Base-by-base conservation (phyloP, 2,113 vertebrate genomes). In the Aphyosemion australe region DNA sequence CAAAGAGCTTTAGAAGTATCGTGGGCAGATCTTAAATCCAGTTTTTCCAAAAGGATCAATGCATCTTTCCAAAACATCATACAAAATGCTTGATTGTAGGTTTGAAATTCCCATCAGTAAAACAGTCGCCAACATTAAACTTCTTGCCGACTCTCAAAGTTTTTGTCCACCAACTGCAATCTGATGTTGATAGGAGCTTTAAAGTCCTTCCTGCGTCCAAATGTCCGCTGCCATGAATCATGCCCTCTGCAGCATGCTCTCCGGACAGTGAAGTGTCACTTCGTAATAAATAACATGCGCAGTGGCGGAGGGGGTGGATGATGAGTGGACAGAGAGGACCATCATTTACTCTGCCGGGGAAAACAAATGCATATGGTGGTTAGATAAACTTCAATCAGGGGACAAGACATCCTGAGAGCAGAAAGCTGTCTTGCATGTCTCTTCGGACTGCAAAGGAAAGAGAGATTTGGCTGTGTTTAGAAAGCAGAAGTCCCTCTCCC, bases 321-420 rank as follows among this genome's bases (percentile, higher is more conserved):
- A 85, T 87, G 80, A 88, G 87, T 79, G 67, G 66, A 80, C 72
- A 63, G 61, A 83, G 71, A 74, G 75, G 63, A 79, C 78, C 65
- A 82, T 87, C 74, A 87, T 87, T 87, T 78, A 80, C 75, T 83
- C 60, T 84, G 55, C 78, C 67, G 75, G 77, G 79, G 83, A 85
- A 87, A 85, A 85, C 77, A 81, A 85, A 83, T 84, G 77, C 87
- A 86, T 85, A 82, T 87, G 86, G 83, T 88, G 71, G 61, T 85
- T 83, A 89, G 89, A 91, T 90, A 90, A 87, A 89, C 89, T 89
- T 92, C 84, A 90, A 91, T 90, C 77, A 65, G 69, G 53, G 74
- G 59, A 52, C 72, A 70, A 74, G 26, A 87, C 80, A 78, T 87
- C 86, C 78, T 76, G 76, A 84, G 65, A 82, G 45, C 62, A 61